A percentile compares a stretch with the other conserved stretches of the same genome.
Conservation (phyloP, 2,113 vertebrate genomes). For the Phylloscopus trochilus region DNA sequence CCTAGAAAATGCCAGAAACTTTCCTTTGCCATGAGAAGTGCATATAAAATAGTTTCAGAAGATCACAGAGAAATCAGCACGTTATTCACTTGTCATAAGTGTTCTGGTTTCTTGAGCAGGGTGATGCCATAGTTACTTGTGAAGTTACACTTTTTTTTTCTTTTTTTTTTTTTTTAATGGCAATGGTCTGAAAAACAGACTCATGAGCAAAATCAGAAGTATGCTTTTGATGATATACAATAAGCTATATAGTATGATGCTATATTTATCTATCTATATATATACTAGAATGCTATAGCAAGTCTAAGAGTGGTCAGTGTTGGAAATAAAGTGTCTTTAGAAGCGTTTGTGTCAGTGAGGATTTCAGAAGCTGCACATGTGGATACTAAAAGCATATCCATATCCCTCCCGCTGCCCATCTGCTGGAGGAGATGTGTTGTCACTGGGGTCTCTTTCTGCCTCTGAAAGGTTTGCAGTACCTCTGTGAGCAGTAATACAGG, state of each 20-base stretch:
- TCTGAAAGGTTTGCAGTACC: fast-evolving
- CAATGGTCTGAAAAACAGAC: not conserved
- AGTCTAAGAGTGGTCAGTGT: not conserved
- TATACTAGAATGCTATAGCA: not conserved
- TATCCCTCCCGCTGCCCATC: not conserved
- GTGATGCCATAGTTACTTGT: not conserved
- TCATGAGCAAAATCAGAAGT: not conserved
- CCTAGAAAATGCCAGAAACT: not conserved
- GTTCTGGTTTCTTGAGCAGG: not conserved
- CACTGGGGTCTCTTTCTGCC: not conserved
- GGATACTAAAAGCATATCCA: not conserved
- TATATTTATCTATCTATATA: not conserved
- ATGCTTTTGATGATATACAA: not conserved
- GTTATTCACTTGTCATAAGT: not conserved
- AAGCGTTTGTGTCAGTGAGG: not conserved
- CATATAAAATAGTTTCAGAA: not conserved
- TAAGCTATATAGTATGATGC: not conserved
- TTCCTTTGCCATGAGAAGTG: not conserved
- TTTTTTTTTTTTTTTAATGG: not conserved
- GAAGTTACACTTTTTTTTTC: not conserved
- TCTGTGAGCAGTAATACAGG: too few relatives aligned
- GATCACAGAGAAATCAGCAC: not conserved
- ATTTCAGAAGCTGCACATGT: not conserved
- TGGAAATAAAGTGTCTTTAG: not conserved
- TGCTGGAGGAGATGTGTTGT: not conserved